These are phyloP conservation scores for Zootoca vivipara DNA, from an alignment of 2,113 vertebrate genomes.

Conservation along the genomic window DNA sequence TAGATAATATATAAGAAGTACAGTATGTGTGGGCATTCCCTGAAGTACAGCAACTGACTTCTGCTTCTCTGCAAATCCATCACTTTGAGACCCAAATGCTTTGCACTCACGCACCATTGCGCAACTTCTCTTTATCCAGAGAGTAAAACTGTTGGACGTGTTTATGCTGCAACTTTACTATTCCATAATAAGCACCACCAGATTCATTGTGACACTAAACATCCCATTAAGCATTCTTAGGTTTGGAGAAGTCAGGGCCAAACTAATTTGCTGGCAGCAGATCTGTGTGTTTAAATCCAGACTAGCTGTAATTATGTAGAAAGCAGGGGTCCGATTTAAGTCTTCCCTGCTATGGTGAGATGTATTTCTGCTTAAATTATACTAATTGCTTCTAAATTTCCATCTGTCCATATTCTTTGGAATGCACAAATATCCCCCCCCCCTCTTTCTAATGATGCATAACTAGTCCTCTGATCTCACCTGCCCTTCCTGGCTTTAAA, in stretches of 20 bases:
- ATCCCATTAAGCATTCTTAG: neutral
- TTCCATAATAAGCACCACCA: neutral
- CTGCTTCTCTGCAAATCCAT: neutral
- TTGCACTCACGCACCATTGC: neutral
- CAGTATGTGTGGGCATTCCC: neutral
- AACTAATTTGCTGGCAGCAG: neutral
- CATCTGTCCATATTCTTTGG: too few species aligned
- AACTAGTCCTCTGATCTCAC: neutral
- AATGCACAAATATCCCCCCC: too few species aligned
- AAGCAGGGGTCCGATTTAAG: neutral
- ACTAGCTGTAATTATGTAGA: neutral
- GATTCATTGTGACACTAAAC: neutral
- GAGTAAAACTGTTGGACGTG: neutral
- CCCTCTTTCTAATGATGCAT: too few species aligned
- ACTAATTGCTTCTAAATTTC: too few species aligned
- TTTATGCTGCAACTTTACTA: neutral
- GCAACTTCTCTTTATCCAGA: neutral
- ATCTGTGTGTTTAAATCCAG: neutral
- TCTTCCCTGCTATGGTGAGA: too few species aligned
- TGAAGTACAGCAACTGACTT: neutral
- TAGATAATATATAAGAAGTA: neutral
- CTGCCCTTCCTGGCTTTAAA: neutral
- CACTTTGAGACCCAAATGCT: neutral
- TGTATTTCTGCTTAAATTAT: too few species aligned
- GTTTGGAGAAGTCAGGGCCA: neutral